These are phyloP conservation scores for Microtus montanus DNA, from an alignment of 2,113 vertebrate species.

Conservation along the genomic window DNA sequence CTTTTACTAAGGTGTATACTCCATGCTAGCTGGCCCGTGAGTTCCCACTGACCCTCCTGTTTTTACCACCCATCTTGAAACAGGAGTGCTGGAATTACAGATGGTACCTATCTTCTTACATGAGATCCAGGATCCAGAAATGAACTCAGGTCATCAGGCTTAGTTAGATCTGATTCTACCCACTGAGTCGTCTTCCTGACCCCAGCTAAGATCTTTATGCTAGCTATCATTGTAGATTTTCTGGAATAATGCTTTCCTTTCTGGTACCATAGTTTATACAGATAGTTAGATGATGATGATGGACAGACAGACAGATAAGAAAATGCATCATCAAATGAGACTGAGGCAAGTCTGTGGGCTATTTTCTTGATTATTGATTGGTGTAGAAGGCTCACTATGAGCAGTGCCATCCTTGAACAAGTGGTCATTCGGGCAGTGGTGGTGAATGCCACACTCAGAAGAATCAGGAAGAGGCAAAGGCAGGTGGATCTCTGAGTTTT, in stretches of 20 bases:
- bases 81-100: background rate
- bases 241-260: constrained; percentile 14
- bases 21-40: background rate
- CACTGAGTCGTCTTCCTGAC: background rate
- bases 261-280: background rate
- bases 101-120: background rate
- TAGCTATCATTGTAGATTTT: constrained; percentile 6
- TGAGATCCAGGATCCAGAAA: background rate
- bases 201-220: background rate
- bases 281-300: background rate
- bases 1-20: background rate
- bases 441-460: background rate
- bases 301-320: too few species aligned
- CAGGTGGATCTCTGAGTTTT: background rate
- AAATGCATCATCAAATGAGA: background rate
- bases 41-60: background rate
- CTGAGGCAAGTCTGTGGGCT: background rate
- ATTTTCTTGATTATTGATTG: background rate
- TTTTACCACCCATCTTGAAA: background rate
- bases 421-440: background rate
- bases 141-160: background rate
- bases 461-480: background rate
- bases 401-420: background rate
- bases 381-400: background rate
- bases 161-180: background rate